phyloP scores from a whole-genome alignment of 1,140 invertebrate genomes.

The Plodia interpunctella region DNA sequence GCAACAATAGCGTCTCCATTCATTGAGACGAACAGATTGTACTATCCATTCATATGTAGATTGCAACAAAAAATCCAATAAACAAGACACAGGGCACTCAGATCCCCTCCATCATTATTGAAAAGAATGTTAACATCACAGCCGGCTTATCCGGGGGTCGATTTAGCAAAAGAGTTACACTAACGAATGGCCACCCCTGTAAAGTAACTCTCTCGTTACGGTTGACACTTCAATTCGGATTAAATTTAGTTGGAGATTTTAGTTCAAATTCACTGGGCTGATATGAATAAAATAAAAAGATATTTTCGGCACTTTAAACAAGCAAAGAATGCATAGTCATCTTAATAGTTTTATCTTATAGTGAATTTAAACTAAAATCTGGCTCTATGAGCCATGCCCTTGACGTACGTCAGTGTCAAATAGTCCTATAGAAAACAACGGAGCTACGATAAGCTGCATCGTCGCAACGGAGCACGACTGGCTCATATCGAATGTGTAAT shows the following conservation, averaged over 20 bases:
- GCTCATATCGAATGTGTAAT: no score
- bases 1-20: conserved; percentile 45
- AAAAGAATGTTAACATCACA: conserved; percentile 74
- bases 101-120: conserved; percentile 71
- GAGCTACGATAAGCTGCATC: no score
- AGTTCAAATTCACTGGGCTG: conserved; percentile 24
- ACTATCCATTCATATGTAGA: conserved; percentile 73
- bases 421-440: no score
- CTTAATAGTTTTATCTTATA: no score
- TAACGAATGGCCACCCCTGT: conserved; percentile 69
- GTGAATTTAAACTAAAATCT: no score
- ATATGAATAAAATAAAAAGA: not conserved
- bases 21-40: conserved; percentile 54
- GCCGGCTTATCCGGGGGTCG: conserved; percentile 66
- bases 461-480: no score
- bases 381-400: no score
- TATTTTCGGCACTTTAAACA: no score
- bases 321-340: not conserved
- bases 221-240: conserved; percentile 69
- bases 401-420: no score
- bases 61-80: conserved; percentile 76
- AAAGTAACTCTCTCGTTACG: conserved; percentile 54
- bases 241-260: conserved; percentile 64
- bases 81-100: conserved; percentile 67
- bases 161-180: conserved; percentile 75